Conservation (phyloP, 1,140 invertebrate genomes). For the Thereuonema tuberculata region DNA sequence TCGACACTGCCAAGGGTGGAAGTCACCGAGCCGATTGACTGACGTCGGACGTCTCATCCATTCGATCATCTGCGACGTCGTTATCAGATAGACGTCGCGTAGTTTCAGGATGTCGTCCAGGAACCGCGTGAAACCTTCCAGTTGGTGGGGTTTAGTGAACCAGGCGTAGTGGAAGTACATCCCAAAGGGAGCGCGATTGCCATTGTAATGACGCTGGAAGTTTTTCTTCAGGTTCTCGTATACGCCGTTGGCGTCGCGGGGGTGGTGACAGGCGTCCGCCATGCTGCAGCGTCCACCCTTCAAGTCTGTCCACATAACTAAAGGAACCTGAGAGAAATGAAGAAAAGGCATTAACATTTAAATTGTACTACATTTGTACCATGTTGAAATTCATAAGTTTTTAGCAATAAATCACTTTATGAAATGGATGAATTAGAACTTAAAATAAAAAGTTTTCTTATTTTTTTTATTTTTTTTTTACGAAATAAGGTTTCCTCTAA, state of each 20-base stretch:
- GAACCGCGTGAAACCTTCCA: conserved; percentile 83
- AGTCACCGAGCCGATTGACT: conserved; percentile 55
- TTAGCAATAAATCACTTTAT: too few relatives aligned
- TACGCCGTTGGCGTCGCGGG: conserved; percentile 73
- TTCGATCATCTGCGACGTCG: conserved; percentile 83
- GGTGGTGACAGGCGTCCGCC: conserved; percentile 87
- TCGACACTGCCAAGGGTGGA: conserved; percentile 79
- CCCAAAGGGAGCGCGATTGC: conserved; percentile 83
- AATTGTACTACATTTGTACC: too few relatives aligned
- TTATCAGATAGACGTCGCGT: conserved; percentile 81
- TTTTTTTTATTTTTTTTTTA: too few relatives aligned
- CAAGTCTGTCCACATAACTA: conserved; percentile 94
- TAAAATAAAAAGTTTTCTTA: too few relatives aligned
- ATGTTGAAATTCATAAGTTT: too few relatives aligned
- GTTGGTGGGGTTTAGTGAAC: conserved; percentile 88
- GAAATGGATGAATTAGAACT: too few relatives aligned
- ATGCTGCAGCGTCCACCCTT: conserved; percentile 87
- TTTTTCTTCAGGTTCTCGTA: conserved; percentile 91
- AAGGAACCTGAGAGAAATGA: too few relatives aligned
- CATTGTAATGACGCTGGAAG: conserved; percentile 84
- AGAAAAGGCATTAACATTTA: too few relatives aligned
- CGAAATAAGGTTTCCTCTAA: too few relatives aligned
- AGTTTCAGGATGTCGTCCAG: conserved; percentile 75
- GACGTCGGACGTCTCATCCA: conserved; percentile 84
- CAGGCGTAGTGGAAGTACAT: conserved; percentile 87